Evolutionary conservation across 1,140 invertebrate genomes (phyloP).

Genomic region (Vanessa atalanta): DNA sequence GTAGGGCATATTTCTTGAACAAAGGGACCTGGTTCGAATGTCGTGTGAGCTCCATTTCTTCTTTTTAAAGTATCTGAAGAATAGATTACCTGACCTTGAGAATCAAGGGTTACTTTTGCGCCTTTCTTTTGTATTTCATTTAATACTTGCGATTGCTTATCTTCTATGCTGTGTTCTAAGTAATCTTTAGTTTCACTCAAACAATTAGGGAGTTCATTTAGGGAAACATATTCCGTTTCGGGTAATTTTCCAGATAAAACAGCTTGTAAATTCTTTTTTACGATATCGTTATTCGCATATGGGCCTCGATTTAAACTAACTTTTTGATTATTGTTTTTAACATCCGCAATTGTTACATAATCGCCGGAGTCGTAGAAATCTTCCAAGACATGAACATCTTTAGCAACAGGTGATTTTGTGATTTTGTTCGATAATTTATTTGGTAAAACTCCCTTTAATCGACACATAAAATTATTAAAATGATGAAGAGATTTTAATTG

Average conservation of each 20-base stretch:
- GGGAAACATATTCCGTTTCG: slow-evolving; percentile 89
- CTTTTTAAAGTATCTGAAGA: slow-evolving; percentile 92
- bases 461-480: slow-evolving; percentile 84
- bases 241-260: slow-evolving; percentile 81
- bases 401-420: slow-evolving; percentile 72
- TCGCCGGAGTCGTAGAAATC: slow-evolving; percentile 84
- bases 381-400: slow-evolving; percentile 71
- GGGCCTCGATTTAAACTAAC: slow-evolving; percentile 72
- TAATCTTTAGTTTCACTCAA: slow-evolving; percentile 75
- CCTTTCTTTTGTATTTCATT: slow-evolving; percentile 82
- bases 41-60: slow-evolving; percentile 90
- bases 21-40: slow-evolving; percentile 90
- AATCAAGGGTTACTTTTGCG: slow-evolving; percentile 91
- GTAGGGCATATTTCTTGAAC: slow-evolving; percentile 84
- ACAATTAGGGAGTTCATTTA: slow-evolving; percentile 88
- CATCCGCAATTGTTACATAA: slow-evolving; percentile 92
- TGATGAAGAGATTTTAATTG: slow-evolving; percentile 79
- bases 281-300: slow-evolving; percentile 82
- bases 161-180: slow-evolving; percentile 67
- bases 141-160: slow-evolving; percentile 53
- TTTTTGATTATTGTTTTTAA: slow-evolving; percentile 88
- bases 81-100: slow-evolving; percentile 94
- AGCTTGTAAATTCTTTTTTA: slow-evolving; percentile 81
- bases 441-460: slow-evolving; percentile 83
- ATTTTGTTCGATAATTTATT: slow-evolving; percentile 78